phyloP scores from a whole-genome alignment of 2,113 vertebrate species.

The Grallaria varia region DNA sequence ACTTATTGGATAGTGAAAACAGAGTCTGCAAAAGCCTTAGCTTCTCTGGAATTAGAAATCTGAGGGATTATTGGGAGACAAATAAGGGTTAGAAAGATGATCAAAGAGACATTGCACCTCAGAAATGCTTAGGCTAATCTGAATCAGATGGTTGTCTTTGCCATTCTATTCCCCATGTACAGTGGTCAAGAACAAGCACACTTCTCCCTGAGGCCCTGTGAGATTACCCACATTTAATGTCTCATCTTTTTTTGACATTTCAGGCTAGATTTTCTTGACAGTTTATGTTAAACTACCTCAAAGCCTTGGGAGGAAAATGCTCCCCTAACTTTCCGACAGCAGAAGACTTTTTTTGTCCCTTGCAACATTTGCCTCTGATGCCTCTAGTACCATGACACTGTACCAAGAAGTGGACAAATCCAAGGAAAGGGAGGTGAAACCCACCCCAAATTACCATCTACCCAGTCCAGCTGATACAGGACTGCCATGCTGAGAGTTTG shows the following conservation, averaged over 20 bases:
- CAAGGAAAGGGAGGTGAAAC: background rate
- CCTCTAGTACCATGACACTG: background rate
- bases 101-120: background rate
- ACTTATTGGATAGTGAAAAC: background rate
- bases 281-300: background rate
- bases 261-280: background rate
- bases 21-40: background rate
- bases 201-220: background rate
- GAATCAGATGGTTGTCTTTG: background rate
- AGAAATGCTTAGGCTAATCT: background rate
- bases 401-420: background rate
- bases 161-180: background rate
- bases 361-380: background rate
- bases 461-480: rapidly evolving
- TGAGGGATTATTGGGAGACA: background rate
- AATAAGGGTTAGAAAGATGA: background rate
- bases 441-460: rapidly evolving
- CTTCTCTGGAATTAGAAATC: background rate
- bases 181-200: background rate
- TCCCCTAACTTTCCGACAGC: background rate
- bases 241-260: background rate
- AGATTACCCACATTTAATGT: background rate
- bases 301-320: background rate
- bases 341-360: background rate
- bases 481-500: background rate